Percentiles rank a stretch among this genome's conserved stretches.
Conservation (phyloP, 2,888 invertebrate species). For the Odontocolon sp. region DNA sequence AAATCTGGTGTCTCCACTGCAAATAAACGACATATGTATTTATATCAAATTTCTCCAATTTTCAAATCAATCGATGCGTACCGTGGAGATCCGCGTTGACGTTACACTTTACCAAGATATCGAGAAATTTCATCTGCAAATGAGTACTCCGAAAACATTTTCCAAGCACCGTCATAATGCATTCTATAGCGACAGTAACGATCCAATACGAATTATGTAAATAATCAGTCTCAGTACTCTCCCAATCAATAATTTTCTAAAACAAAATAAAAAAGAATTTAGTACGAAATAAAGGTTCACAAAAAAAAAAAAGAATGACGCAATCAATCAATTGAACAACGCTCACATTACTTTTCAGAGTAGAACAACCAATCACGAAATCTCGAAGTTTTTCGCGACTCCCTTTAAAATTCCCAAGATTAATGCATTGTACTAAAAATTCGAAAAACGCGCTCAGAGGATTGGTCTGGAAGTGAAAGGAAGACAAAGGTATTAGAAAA, state of each 20-base stretch:
- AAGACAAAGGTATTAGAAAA: background rate
- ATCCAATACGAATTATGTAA: slow-evolving; percentile 83
- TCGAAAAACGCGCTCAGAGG: slow-evolving; percentile 84
- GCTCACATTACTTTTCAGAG: slow-evolving; percentile 73
- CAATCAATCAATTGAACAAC: background rate
- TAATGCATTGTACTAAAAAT: slow-evolving; percentile 82
- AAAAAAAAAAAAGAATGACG: background rate
- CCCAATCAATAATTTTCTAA: slow-evolving; percentile 75
- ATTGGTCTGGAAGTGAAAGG: slow-evolving; percentile 83
- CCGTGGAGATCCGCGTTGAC: slow-evolving; percentile 72
- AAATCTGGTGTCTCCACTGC: slow-evolving; percentile 81
- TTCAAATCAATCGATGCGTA: slow-evolving; percentile 38
- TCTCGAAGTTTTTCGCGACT: slow-evolving; percentile 74
- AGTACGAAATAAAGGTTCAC: background rate
- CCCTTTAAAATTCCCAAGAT: slow-evolving; percentile 75
- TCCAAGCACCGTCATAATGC: slow-evolving; percentile 85
- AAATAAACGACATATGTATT: too few relatives aligned
- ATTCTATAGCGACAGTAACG: slow-evolving; percentile 83
- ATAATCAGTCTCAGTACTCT: slow-evolving; percentile 80
- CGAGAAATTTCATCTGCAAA: slow-evolving; percentile 85
- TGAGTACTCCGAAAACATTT: slow-evolving; percentile 85
- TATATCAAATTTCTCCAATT: too few relatives aligned
- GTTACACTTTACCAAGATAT: slow-evolving; percentile 71
- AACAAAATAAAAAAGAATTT: slow-evolving; percentile 25
- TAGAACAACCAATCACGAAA: slow-evolving; percentile 76